Percentiles rank a stretch among this genome's conserved stretches.
Conservation (phyloP, 92 coral and sea anemone genomes). For the Epizoanthus fatuus region DNA sequence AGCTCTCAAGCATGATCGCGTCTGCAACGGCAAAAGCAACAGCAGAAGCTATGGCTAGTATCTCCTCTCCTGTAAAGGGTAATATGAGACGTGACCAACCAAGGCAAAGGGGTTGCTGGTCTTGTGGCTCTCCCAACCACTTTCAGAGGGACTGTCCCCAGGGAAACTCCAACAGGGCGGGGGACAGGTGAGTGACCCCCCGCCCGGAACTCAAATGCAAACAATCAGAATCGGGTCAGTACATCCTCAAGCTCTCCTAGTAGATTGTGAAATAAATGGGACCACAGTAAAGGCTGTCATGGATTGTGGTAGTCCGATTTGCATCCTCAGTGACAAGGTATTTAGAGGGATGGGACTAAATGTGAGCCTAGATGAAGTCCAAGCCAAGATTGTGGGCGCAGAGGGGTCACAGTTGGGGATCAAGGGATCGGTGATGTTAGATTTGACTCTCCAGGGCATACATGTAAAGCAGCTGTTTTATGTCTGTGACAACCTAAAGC, state of each 20-base stretch:
- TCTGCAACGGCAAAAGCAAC: constrained; percentile 48
- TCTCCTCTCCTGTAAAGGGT: constrained; percentile 26
- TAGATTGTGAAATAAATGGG: constrained; percentile 44
- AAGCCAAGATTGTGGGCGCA: constrained; percentile 48
- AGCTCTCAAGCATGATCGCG: constrained; percentile 45
- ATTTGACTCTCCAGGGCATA: constrained; percentile 12
- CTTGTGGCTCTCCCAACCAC: constrained; percentile 41
- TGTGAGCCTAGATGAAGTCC: constrained; percentile 35
- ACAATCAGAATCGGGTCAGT: constrained; percentile 44
- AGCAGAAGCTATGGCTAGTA: constrained; percentile 46
- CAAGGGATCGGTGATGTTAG: constrained; percentile 45
- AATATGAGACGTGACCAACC: constrained; percentile 18
- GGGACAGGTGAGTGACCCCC: constrained; percentile 39
- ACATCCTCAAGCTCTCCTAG: constrained; percentile 3
- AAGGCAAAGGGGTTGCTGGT: constrained; percentile 34
- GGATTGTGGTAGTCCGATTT: constrained; percentile 54
- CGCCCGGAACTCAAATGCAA: constrained; percentile 40
- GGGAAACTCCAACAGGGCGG: constrained; percentile 56
- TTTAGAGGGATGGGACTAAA: constrained; percentile 12
- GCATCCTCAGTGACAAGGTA: constrained; percentile 21
- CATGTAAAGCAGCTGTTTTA: constrained; percentile 43
- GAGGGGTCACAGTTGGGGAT: constrained; percentile 48
- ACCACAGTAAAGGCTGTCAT: constrained; percentile 39
- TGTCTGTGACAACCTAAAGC: constrained; percentile 52
- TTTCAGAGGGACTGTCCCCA: constrained; percentile 57